These are phyloP conservation scores for Palloptera scutellata DNA, from an alignment of 2,888 invertebrate genomes.

Conservation along the genomic window DNA sequence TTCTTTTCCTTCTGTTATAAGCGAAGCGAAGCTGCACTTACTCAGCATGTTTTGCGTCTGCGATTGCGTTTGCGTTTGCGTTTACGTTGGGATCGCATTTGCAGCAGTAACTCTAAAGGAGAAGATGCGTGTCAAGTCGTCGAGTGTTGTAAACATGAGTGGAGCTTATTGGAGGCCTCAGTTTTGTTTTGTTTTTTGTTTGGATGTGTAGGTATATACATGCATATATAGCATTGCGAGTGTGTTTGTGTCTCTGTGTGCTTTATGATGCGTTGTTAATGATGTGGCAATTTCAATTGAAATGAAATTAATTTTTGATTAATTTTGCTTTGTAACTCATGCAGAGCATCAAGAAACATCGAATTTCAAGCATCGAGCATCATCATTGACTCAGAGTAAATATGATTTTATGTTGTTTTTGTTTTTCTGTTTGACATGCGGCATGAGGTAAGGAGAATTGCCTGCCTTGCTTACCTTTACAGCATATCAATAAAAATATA, in stretches of 20 bases:
- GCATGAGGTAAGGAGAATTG: no score
- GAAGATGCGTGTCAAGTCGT: no score
- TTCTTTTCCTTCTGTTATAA: conserved; percentile 2
- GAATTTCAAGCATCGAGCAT: no score
- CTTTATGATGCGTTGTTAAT: conserved; percentile 20
- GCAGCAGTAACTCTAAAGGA: not conserved
- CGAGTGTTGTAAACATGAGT: not conserved
- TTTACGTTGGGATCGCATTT: not conserved
- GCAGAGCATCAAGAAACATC: conserved; percentile 9
- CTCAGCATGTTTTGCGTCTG: conserved; percentile 21
- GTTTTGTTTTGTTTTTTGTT: no score
- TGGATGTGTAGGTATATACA: no score
- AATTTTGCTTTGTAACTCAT: conserved; percentile 28
- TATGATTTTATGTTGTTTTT: no score
- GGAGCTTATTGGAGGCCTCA: not conserved
- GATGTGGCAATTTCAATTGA: conserved; percentile 20
- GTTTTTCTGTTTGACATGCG: no score
- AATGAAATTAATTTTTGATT: conserved; percentile 23
- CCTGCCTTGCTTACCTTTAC: no score
- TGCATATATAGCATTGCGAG: not conserved
- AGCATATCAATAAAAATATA: no score
- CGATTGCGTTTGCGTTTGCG: not conserved
- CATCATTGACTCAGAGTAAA: no score
- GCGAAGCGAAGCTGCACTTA: conserved; percentile 2
- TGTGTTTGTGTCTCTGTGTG: not conserved